These are phyloP conservation scores for Onthophagus taurus DNA, from an alignment of 1,140 invertebrate species.

Conservation along the genomic window DNA sequence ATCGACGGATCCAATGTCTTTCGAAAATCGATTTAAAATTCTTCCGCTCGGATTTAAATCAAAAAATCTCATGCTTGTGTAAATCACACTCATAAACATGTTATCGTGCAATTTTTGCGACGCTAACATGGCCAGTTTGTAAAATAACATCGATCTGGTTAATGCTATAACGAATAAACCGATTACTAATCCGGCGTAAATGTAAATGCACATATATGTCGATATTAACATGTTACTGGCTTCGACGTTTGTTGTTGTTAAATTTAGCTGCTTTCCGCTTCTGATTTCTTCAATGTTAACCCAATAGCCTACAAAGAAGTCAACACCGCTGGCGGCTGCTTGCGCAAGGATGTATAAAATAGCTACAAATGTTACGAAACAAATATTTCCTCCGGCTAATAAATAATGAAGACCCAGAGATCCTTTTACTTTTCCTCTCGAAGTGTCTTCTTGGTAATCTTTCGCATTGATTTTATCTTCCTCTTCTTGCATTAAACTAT, in stretches of 20 bases:
- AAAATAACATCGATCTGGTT: slow-evolving; percentile 48
- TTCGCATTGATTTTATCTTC: slow-evolving; percentile 24
- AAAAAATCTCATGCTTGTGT: slow-evolving; percentile 70
- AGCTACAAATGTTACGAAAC: slow-evolving; percentile 47
- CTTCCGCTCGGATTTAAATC: slow-evolving; percentile 67
- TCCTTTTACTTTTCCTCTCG: slow-evolving; percentile 35
- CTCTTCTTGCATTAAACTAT: slow-evolving; percentile 27
- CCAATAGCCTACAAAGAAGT: slow-evolving; percentile 78
- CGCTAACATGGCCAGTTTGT: slow-evolving; percentile 52
- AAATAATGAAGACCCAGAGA: slow-evolving; percentile 49
- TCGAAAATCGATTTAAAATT: slow-evolving; percentile 35
- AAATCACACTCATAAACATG: slow-evolving; percentile 53
- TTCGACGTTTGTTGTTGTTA: slow-evolving; percentile 1
- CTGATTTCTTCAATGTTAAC: slow-evolving; percentile 34
- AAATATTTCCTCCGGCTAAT: slow-evolving; percentile 50
- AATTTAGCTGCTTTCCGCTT: background rate
- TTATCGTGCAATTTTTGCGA: slow-evolving; percentile 58
- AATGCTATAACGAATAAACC: slow-evolving; percentile 42
- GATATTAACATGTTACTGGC: slow-evolving; percentile 11
- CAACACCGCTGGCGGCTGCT: slow-evolving; percentile 55
- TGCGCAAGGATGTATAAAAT: slow-evolving; percentile 57
- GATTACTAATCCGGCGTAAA: slow-evolving; percentile 43
- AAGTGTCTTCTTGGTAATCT: slow-evolving; percentile 33
- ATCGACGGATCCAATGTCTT: slow-evolving; percentile 51
- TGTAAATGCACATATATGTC: slow-evolving; percentile 38